These are phyloP conservation scores for Sebastes kiyomatsui DNA, from an alignment of 2,797 vertebrate genomes.

Conservation along the genomic window DNA sequence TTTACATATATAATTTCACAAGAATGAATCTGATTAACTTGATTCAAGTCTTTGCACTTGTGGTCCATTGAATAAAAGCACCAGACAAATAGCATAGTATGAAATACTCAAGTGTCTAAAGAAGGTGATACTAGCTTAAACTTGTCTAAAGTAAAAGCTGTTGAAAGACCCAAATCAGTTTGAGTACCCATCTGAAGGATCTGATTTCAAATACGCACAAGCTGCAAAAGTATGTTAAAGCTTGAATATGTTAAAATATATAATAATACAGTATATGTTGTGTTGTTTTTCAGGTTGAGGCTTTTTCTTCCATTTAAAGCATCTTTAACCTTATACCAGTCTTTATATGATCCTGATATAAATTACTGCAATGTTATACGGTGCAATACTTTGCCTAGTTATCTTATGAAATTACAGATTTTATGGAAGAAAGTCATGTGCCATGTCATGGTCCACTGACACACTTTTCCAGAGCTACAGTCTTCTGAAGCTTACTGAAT, in stretches of 20 bases:
- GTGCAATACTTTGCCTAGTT: too few relatives aligned
- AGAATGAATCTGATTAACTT: neutral
- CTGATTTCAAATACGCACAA: neutral
- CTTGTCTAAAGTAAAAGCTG: neutral
- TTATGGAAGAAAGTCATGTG: too few relatives aligned
- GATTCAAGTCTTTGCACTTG: neutral
- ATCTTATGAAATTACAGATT: too few relatives aligned
- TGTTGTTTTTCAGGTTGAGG: neutral
- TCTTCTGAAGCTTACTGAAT: too few relatives aligned
- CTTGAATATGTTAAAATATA: neutral
- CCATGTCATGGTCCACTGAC: too few relatives aligned
- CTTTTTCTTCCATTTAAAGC: neutral
- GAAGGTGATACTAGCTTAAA: neutral
- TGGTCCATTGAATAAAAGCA: neutral
- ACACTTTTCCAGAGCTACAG: too few relatives aligned
- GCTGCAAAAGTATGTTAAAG: neutral
- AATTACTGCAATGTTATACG: too few relatives aligned
- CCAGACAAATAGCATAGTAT: neutral
- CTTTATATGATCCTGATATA: neutral
- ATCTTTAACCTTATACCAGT: neutral
- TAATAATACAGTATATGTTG: neutral
- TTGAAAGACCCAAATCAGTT: neutral
- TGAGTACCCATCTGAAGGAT: neutral
- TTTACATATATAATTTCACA: neutral
- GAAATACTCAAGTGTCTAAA: neutral